phyloP scores from a whole-genome alignment of 2,888 invertebrate genomes.

The Metalampra italica region DNA sequence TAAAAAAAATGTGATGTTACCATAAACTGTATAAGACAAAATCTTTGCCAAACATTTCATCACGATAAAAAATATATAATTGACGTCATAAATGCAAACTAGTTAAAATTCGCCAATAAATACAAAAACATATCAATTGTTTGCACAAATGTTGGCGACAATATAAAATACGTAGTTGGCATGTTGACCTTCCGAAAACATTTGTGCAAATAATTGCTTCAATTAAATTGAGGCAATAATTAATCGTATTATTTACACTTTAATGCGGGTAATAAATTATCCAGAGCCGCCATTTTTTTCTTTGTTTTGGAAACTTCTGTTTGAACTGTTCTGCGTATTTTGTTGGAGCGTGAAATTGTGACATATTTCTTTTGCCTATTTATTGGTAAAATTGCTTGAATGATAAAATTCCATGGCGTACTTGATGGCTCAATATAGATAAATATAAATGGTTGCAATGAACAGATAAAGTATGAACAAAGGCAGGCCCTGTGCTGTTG shows the following conservation, averaged over 20 bases:
- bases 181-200: slow-evolving; percentile 9
- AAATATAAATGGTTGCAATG: no score
- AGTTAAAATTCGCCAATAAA: slow-evolving; percentile 1
- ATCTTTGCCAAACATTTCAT: no score
- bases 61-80: background rate
- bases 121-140: background rate
- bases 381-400: background rate
- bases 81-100: background rate
- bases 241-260: slow-evolving; percentile 7
- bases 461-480: no score
- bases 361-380: no score
- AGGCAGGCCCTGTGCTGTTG: no score
- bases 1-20: no score
- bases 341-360: background rate
- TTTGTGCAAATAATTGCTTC: slow-evolving; percentile 15
- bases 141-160: background rate
- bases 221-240: slow-evolving; percentile 15
- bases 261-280: slow-evolving; percentile 14
- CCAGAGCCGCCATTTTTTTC: background rate
- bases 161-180: background rate
- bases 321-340: slow-evolving; percentile 1
- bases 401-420: no score
- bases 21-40: no score
- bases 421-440: no score
- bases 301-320: background rate